Evolutionary conservation across 2,797 vertebrate genomes (phyloP).

Genomic region (Phalanger gymnotis): DNA sequence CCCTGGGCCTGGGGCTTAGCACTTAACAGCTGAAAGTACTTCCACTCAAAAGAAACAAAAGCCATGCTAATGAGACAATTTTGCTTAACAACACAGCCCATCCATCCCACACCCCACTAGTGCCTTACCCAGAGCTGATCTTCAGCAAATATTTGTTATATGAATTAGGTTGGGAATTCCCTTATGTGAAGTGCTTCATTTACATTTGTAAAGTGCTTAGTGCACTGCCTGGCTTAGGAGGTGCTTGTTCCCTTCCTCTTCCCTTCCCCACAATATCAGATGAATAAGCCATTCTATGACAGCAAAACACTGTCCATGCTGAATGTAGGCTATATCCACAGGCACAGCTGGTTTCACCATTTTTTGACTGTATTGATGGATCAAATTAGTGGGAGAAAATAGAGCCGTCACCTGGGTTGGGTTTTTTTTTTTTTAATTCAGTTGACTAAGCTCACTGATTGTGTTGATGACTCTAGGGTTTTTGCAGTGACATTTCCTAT

Average conservation of each 20-base stretch:
- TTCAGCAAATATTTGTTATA: not conserved
- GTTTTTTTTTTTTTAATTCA: not conserved
- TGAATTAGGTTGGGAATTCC: not conserved
- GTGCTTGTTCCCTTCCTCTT: not conserved
- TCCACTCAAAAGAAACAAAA: no score
- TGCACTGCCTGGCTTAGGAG: not conserved
- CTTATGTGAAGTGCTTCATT: not conserved
- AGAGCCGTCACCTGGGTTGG: not conserved
- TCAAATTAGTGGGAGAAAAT: not conserved
- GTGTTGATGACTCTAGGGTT: not conserved
- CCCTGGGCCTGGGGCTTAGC: no score
- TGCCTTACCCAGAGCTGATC: no score
- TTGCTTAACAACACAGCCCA: no score
- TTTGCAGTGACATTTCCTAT: not conserved
- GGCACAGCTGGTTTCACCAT: not conserved
- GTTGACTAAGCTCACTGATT: not conserved
- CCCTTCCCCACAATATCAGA: not conserved
- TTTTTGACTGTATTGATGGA: not conserved
- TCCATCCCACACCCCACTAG: no score
- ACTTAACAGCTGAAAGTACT: no score
- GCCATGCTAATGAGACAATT: no score
- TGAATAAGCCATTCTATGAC: not conserved
- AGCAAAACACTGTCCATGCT: not conserved
- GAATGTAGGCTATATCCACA: not conserved
- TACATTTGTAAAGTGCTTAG: no score